Evolutionary conservation across 2,888 invertebrate species (phyloP), one percentile per base, ranked within the genome.

Genomic region (Oscheius sp.): DNA sequence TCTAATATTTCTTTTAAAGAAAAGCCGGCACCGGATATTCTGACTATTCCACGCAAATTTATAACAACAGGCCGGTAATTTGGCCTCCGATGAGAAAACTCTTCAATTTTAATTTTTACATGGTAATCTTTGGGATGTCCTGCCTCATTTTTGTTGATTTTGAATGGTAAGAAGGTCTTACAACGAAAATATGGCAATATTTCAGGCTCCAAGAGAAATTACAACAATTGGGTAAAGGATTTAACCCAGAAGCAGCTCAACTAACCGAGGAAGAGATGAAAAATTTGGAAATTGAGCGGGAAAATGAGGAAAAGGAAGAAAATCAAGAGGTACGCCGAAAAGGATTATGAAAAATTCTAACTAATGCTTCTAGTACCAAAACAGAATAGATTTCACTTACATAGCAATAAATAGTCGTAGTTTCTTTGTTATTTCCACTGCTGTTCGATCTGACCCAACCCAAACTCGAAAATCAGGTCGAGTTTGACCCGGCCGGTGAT

Each of bases 41-140:
- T 7, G 78, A 85, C 45, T 86, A 80, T 66, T 85, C 84, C 2
- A 78, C 55, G 21, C 58, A 75, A 3, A 64, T 83, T 16, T 86
- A 84, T 63, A 69, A 74, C n/a, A 71, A 79, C 29, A 78, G 86
- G 12, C 84, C 85, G 7, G 86, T 83, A 70, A 81, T 86, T 13
- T 86, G 85, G 85, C 85, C 84, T 21, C 86, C 86, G 5, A 59
- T 86, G 16, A 75, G 85, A 53, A 82, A 82, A 63, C 53, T 84
- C 2, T 82, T 76, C 58, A 74, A 81, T 23, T 83, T 75, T 71
- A 82, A 85, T 61, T 78, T 76, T 43, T 76, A 49, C n/a, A 18
- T 81, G n/a, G 71, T 79, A 2, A 64, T 76, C 49, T 2, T 21
- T 13, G 49, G 16, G 16, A 5, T 49, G n/a, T n/a, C n/a, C n/a